Evolutionary conservation across 1,140 invertebrate genomes (phyloP).

Genomic region (Pogonomyrmex barbatus): DNA sequence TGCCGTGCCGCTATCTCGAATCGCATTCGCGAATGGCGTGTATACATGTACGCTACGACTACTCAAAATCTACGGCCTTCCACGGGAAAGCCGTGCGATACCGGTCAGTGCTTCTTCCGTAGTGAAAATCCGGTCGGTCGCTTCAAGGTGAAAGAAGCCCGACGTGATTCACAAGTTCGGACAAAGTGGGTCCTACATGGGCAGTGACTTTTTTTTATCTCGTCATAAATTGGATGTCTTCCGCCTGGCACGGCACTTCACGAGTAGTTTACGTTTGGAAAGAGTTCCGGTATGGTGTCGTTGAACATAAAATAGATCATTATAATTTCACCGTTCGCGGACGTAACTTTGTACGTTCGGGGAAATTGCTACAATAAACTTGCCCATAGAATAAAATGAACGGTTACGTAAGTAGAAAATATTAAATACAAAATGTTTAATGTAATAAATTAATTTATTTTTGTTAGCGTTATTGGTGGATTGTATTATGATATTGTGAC

Average conservation of each 20-base stretch:
- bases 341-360: neutral
- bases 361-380: neutral
- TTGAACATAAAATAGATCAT: slow-evolving; percentile 1
- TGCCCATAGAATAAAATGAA: neutral
- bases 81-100: neutral
- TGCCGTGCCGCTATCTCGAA: slow-evolving; percentile 60
- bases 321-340: neutral
- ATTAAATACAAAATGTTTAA: neutral
- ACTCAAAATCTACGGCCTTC: slow-evolving; percentile 13
- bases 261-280: neutral
- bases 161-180: slow-evolving; percentile 42
- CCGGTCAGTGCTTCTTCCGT: slow-evolving; percentile 8
- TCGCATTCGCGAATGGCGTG: slow-evolving; percentile 40
- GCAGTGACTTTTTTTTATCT: slow-evolving; percentile 10
- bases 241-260: neutral
- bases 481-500: slow-evolving; percentile 12
- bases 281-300: too few species aligned
- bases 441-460: neutral
- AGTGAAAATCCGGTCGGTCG: neutral
- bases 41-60: neutral
- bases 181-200: slow-evolving; percentile 25
- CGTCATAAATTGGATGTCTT: slow-evolving; percentile 30
- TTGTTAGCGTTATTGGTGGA: neutral
- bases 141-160: slow-evolving; percentile 16
- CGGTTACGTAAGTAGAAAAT: neutral